These are phyloP conservation scores for Polyploca ridens DNA, from an alignment of 2,888 invertebrate genomes.

Conservation along the genomic window DNA sequence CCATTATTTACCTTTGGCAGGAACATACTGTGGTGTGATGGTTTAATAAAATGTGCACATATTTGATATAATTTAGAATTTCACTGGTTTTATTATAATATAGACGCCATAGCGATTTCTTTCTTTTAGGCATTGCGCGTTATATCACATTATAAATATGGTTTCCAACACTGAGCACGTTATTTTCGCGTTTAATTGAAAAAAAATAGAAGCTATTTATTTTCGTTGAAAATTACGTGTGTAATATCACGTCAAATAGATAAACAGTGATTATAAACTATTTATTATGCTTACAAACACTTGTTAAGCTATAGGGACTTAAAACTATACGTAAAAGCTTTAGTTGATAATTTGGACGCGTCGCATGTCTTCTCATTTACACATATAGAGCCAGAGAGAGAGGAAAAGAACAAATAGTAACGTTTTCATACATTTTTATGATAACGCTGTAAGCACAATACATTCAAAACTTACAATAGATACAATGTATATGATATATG, in stretches of 20 bases:
- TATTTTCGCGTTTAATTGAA: not conserved
- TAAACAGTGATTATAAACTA: too few relatives aligned
- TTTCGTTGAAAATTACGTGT: not conserved
- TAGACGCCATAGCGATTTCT: not conserved
- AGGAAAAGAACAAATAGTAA: not conserved
- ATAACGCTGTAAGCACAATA: conserved; percentile 4
- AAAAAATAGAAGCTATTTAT: not conserved
- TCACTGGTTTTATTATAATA: not conserved
- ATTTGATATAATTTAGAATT: conserved; percentile 11
- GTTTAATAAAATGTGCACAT: conserved; percentile 23
- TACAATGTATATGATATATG: conserved; percentile 8
- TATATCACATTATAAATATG: too few relatives aligned
- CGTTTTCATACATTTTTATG: not conserved
- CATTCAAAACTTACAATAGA: not conserved
- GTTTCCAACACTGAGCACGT: too few relatives aligned
- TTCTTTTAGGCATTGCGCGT: not conserved
- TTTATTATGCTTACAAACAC: not conserved
- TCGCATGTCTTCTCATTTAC: conserved; percentile 14
- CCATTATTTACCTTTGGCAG: not conserved
- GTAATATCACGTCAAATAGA: not conserved
- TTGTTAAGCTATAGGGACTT: conserved; percentile 35
- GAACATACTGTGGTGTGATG: conserved; percentile 23
- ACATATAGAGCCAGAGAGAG: not conserved
- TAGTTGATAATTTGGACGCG: conserved; percentile 25
- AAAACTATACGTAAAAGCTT: conserved; percentile 38